Base-by-base conservation (phyloP, 2,113 vertebrate species). In the Chlamydotis undulata region DNA sequence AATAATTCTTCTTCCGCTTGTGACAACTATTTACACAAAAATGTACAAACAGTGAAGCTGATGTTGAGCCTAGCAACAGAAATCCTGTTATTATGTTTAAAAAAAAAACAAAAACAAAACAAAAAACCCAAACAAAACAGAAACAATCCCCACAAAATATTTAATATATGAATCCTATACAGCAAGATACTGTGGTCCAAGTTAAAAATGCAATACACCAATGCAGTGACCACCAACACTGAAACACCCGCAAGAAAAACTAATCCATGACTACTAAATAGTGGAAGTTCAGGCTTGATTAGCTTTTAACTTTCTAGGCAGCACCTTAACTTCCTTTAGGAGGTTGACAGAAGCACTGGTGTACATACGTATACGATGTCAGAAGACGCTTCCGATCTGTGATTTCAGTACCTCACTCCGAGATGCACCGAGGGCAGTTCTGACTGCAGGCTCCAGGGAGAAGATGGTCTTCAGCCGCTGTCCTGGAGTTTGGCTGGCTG, bases 1-100 rank as follows among this genome's bases (percentile, higher is more conserved):
- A 98, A 98, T 98, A 98, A 97, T 93, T 95, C 96, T 96, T 96
- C 96, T 95, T 97, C 94, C 39, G 39, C 93, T 93, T 95, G 96
- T 97, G 96, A 98, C 96, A 98, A 97, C 93, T 98, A 98, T 98
- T 98, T 98, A 98, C 98, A 98, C 28, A 97, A 97, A 96, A 97
- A 97, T 97, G 97, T 97, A 98, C 98, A 98, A 90, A 97, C 35
- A 95, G 91, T 93, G 83, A 84, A 94, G 87, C 83, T 90, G 94
- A 95, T 95, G 93, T 94, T 79, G 56, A 97, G 76, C 96, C 95
- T 96, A 92, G 93, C 87, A 94, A 96, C 95, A 97, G 88, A 91
- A 88, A 75, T 80, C 85, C 82, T 82, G 75, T 43, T 39, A 43
- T 94, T 76, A 78, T 57, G 53, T 69, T 81, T 52, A 47, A 91